Conservation (phyloP, 2,113 vertebrate genomes). For the Rousettus leschenaultii region DNA sequence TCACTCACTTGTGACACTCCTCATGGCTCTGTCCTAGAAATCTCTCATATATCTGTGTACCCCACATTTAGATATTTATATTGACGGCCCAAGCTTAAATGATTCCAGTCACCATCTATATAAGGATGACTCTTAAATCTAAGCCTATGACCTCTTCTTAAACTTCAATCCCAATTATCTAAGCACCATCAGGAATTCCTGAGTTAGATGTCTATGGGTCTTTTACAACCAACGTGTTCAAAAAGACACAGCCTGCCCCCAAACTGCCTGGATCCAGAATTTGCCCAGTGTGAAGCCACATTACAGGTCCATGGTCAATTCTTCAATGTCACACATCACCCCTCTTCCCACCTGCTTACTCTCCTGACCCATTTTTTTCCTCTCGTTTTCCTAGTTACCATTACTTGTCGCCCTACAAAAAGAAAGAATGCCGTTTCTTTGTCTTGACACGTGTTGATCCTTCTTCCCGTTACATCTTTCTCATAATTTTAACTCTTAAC, state of each 20-base stretch:
- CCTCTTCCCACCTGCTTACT: not conserved
- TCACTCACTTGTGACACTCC: not conserved
- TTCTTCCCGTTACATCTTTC: not conserved
- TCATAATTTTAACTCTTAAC: not conserved
- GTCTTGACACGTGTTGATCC: not conserved
- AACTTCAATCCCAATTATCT: not conserved
- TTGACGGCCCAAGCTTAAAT: not conserved
- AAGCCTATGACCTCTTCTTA: not conserved
- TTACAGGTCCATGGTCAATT: not conserved
- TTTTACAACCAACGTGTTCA: not conserved
- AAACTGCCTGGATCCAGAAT: not conserved
- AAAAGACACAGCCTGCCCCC: too few species aligned
- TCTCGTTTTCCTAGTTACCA: not conserved
- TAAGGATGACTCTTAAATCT: not conserved
- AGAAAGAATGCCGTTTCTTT: rapidly evolving
- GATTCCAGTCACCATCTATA: not conserved
- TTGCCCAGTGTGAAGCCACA: not conserved
- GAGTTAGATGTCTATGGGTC: too few species aligned
- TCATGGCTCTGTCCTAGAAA: too few species aligned
- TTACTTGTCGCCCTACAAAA: not conserved
- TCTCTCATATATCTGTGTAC: not conserved
- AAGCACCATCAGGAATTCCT: too few species aligned
- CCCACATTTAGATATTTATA: not conserved
- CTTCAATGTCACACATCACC: not conserved
- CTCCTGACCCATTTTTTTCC: not conserved